A percentile compares a stretch with the other conserved stretches of the same genome.
phyloP scores from a whole-genome alignment of 1,140 invertebrate species.

The Drosophila sp. region DNA sequence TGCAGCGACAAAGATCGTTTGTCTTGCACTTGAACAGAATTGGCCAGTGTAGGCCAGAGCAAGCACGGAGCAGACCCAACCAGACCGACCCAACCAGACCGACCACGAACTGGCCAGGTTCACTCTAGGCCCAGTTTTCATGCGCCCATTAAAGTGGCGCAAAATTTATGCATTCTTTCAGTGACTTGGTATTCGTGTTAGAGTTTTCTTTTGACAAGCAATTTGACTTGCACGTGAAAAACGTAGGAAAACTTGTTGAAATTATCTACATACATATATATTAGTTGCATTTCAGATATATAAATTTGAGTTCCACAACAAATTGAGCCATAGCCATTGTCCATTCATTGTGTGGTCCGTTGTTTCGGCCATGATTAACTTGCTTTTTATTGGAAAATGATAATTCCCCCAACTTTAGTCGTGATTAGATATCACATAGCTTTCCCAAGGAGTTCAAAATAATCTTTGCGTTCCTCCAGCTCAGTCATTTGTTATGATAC shows the following conservation, averaged over 20 bases:
- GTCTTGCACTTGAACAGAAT: conserved; percentile 73
- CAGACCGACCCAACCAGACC: background rate
- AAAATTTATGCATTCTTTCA: conserved; percentile 11
- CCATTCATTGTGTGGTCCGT: no score
- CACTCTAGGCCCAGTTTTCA: background rate
- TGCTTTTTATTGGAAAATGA: no score
- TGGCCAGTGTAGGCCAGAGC: conserved; percentile 6
- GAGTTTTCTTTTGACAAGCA: background rate
- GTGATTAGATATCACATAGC: no score
- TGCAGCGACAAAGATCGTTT: conserved; percentile 70
- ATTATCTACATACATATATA: background rate
- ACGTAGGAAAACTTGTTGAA: background rate
- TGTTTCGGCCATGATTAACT: no score
- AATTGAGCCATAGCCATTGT: no score
- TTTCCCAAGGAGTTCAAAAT: no score
- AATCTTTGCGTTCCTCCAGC: no score
- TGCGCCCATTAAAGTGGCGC: background rate
- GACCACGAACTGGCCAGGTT: background rate
- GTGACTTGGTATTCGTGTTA: conserved; percentile 2
- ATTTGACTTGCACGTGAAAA: background rate
- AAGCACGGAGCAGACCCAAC: background rate
- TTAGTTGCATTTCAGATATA: no score
- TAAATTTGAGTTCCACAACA: no score
- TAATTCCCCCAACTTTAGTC: no score
- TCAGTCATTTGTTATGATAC: no score